Percentiles rank a stretch among this genome's conserved stretches.
Evolutionary conservation across 2,797 vertebrate species (phyloP).

Genomic region (Neoniphon sammara): DNA sequence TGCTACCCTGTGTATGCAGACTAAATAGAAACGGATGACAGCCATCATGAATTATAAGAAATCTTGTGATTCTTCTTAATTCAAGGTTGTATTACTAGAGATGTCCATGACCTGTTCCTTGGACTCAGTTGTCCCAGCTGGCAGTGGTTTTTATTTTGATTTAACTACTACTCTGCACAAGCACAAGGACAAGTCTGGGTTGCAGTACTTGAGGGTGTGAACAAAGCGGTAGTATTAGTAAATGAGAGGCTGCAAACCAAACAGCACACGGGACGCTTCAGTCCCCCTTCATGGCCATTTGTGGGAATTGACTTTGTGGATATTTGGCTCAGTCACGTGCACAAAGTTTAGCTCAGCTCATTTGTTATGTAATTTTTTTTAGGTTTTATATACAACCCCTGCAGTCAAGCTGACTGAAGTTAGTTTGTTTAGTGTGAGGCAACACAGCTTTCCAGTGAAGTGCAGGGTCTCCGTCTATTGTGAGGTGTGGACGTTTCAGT

Average conservation of each 20-base stretch:
- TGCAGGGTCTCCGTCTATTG: background rate
- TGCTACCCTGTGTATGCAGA: background rate
- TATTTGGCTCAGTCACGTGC: background rate
- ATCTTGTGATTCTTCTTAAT: no score
- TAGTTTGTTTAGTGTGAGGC: background rate
- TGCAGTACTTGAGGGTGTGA: background rate
- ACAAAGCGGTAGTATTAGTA: background rate
- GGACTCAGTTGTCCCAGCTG: no score
- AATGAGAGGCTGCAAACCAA: slow-evolving; percentile 12
- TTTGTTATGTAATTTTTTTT: background rate
- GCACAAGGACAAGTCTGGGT: background rate
- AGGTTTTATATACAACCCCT: background rate
- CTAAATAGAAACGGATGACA: background rate
- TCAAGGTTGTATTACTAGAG: no score
- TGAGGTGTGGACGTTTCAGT: background rate
- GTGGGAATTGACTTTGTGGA: background rate
- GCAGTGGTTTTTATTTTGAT: no score
- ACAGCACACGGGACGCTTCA: background rate
- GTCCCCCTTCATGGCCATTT: no score
- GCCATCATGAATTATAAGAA: background rate
- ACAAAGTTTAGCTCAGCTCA: background rate
- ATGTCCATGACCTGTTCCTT: no score
- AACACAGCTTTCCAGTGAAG: background rate
- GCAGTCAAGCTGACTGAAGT: background rate
- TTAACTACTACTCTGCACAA: no score